Conservation (phyloP, 2,888 invertebrate species). For the Nymphalis urticae region DNA sequence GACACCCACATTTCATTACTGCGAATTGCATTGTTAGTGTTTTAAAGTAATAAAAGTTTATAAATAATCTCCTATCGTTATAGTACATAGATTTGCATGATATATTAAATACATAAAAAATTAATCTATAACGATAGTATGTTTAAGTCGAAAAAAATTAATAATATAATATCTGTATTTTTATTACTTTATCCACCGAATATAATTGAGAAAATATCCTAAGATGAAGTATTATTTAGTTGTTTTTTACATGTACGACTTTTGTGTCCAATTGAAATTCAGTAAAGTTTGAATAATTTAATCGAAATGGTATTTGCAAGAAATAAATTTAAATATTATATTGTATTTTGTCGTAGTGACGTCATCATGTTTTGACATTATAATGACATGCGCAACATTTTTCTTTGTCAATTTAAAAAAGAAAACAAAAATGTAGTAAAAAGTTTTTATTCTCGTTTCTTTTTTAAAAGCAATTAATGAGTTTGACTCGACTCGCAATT, state of each 20-base stretch:
- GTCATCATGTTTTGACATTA: too few relatives aligned
- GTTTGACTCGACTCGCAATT: too few relatives aligned
- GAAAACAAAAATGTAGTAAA: background rate
- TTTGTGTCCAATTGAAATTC: background rate
- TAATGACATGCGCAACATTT: too few relatives aligned
- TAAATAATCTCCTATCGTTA: too few relatives aligned
- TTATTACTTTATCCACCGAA: conserved; percentile 2
- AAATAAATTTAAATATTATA: too few relatives aligned
- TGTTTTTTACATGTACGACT: background rate
- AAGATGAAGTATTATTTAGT: conserved; percentile 10
- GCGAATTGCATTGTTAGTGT: background rate
- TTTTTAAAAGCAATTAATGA: too few relatives aligned
- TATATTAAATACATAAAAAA: too few relatives aligned
- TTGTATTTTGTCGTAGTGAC: too few relatives aligned
- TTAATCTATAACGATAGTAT: background rate
- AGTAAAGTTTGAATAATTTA: background rate
- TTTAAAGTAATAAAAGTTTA: too few relatives aligned
- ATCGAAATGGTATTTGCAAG: background rate
- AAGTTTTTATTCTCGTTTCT: too few relatives aligned
- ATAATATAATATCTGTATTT: background rate
- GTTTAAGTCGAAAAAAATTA: too few relatives aligned
- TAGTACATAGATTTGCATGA: too few relatives aligned
- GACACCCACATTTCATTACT: conserved; percentile 1
- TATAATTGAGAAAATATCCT: background rate
- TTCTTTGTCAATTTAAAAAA: background rate